A percentile compares a stretch with the other conserved stretches of the same genome.
These are phyloP conservation scores for Chelonia mydas DNA, from an alignment of 2,797 vertebrate species.

Conservation along the genomic window DNA sequence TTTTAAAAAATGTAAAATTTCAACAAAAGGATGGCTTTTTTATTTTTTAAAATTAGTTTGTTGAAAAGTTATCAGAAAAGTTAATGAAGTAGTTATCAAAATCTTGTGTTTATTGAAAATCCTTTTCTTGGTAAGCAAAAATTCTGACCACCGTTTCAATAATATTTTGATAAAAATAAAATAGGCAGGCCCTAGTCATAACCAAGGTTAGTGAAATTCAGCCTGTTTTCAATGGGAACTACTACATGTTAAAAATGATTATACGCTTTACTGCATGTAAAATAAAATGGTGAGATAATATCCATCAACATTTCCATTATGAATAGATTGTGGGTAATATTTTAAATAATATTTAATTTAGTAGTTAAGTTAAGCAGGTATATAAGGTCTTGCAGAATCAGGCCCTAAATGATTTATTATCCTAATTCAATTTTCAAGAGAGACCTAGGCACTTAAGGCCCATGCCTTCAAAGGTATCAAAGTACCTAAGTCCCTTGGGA, in stretches of 20 bases:
- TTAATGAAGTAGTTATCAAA: background rate
- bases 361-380: background rate
- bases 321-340: conserved; percentile 36
- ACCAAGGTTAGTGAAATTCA: conserved; percentile 63
- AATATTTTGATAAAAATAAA: conserved; percentile 19
- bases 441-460: background rate
- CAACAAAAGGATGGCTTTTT: background rate
- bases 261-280: conserved; percentile 33
- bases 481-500: background rate
- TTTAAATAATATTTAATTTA: conserved; percentile 27
- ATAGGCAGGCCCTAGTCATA: background rate
- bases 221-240: conserved; percentile 8
- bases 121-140: background rate
- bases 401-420: background rate
- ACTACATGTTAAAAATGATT: conserved; percentile 34
- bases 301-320: conserved; percentile 15
- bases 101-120: background rate
- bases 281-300: conserved; percentile 6
- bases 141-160: background rate
- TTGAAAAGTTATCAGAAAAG: background rate
- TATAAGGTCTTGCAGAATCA: background rate
- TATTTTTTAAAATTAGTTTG: background rate
- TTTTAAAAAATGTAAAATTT: background rate
- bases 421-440: background rate
- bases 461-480: background rate